These are phyloP conservation scores for Physeter macrocephalus DNA, from an alignment of 2,113 vertebrate genomes.

Conservation along the genomic window DNA sequence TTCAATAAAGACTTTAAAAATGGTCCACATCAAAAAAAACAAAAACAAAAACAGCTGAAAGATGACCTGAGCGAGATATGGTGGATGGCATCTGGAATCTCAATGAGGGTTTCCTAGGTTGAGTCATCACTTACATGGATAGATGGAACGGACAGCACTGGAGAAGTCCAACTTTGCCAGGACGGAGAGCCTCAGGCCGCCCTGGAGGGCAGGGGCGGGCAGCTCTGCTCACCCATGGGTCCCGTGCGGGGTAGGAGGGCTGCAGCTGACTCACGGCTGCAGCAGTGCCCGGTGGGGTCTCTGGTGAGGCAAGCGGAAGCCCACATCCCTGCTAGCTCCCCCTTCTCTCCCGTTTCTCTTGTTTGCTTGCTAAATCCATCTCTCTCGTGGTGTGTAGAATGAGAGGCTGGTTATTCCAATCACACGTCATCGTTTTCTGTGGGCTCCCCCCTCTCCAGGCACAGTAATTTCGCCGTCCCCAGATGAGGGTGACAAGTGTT, in stretches of 20 bases:
- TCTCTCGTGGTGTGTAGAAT: neutral
- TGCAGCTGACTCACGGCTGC: neutral
- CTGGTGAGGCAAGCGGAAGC: neutral
- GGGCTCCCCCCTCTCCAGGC: neutral
- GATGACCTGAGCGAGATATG: neutral
- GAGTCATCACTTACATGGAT: neutral
- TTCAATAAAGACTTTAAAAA: too few species aligned
- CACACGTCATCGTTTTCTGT: neutral
- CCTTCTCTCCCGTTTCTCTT: neutral
- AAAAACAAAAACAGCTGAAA: too few species aligned
- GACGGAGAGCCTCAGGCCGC: neutral
- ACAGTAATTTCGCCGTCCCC: neutral
- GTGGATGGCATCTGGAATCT: neutral
- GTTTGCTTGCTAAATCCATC: constrained; percentile 41
- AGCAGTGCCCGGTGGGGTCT: neutral
- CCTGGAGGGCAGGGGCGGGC: neutral
- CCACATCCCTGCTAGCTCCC: neutral
- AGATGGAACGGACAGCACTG: neutral
- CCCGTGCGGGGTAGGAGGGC: too few species aligned
- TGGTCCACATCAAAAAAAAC: too few species aligned
- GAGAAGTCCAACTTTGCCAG: neutral
- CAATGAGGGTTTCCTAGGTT: neutral
- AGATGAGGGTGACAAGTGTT: constrained; percentile 47
- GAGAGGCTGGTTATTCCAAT: constrained; percentile 12
- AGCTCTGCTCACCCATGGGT: neutral